Conservation (phyloP, 2,113 vertebrate genomes). For the Callithrix jacchus region DNA sequence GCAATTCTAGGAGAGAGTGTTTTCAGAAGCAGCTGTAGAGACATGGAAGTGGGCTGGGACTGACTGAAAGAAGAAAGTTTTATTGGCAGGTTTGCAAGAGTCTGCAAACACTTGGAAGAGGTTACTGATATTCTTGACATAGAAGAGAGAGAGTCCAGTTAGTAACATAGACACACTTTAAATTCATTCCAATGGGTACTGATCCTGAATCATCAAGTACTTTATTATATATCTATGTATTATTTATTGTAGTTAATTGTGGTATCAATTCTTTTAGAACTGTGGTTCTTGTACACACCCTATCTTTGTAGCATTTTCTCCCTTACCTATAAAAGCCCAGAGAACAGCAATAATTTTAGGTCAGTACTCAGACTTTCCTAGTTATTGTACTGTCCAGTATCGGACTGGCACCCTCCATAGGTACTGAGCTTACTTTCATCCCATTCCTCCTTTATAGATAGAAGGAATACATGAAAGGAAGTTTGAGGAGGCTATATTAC, state of each 20-base stretch:
- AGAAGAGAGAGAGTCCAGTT: slow-evolving; percentile 56
- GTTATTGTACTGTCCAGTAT: not conserved
- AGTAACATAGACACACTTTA: slow-evolving; percentile 38
- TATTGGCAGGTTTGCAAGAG: slow-evolving; percentile 65
- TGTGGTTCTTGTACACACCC: not conserved
- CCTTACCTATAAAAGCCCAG: not conserved
- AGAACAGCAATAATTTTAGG: not conserved
- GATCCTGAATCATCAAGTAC: slow-evolving; percentile 16
- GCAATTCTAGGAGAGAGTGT: slow-evolving; percentile 16
- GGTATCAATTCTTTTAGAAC: not conserved
- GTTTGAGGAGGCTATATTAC: not conserved
- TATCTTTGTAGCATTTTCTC: not conserved
- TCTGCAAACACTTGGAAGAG: slow-evolving; percentile 68
- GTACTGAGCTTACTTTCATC: not conserved
- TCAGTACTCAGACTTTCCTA: not conserved
- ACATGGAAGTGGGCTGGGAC: slow-evolving; percentile 46
- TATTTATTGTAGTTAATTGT: not conserved
- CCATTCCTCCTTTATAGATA: not conserved
- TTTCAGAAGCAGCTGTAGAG: slow-evolving; percentile 62
- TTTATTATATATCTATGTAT: not conserved
- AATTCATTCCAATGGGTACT: slow-evolving; percentile 45
- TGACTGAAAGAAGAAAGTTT: slow-evolving; percentile 68
- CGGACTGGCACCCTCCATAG: not conserved
- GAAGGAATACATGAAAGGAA: not conserved
- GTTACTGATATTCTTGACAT: slow-evolving; percentile 46